phyloP scores from a whole-genome alignment of 2,113 vertebrate genomes.

The Arvicanthis niloticus region DNA sequence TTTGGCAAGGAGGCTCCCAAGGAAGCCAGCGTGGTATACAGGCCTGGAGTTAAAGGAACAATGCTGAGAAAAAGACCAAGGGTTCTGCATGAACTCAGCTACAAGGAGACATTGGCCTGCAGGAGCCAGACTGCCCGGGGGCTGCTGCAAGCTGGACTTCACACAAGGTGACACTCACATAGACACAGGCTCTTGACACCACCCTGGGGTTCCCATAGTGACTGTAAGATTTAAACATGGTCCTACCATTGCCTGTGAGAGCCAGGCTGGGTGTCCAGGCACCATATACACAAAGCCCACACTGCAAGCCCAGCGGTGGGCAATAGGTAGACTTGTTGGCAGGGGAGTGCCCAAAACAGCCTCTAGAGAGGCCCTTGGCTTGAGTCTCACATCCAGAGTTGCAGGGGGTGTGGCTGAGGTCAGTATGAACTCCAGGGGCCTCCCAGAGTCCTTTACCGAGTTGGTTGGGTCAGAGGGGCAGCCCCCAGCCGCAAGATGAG shows the following conservation, averaged over 20 bases:
- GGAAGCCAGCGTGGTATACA: not conserved
- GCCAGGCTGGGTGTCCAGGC: not conserved
- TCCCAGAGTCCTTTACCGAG: slow-evolving; percentile 87
- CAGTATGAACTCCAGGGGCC: not conserved
- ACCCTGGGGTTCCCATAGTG: not conserved
- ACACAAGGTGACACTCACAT: accelerated
- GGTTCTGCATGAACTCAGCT: not conserved
- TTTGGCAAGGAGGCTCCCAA: not conserved
- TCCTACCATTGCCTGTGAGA: not conserved
- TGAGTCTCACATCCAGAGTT: not conserved
- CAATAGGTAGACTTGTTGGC: not conserved
- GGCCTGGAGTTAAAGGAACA: not conserved
- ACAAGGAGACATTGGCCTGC: not conserved
- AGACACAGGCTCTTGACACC: not conserved
- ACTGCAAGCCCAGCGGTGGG: not conserved
- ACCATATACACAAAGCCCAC: not conserved
- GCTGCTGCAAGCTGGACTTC: not conserved
- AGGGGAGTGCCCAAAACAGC: not conserved
- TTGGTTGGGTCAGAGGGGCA: slow-evolving; percentile 90
- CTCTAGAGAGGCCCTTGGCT: not conserved
- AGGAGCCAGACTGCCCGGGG: not conserved
- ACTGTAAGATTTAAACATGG: not conserved
- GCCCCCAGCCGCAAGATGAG: slow-evolving; percentile 93
- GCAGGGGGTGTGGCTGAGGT: not conserved
- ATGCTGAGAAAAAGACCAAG: not conserved